Evolutionary conservation across 2,888 invertebrate genomes (phyloP), one percentile per base, ranked within the genome.

Genomic region (Macropis europaea): DNA sequence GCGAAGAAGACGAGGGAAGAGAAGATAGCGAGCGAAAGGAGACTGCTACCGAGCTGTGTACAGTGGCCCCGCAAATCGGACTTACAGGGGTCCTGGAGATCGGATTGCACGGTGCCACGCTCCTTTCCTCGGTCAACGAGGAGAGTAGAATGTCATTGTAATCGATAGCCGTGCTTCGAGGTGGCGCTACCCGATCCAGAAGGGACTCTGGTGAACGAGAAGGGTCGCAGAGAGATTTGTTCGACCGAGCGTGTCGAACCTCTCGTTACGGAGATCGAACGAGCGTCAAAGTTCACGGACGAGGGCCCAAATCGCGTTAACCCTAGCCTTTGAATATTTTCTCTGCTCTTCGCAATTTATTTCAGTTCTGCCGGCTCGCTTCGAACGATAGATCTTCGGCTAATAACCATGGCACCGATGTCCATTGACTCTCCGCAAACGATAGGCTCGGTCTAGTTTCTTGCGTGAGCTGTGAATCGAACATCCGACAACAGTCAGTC

Each of bases 11-110:
- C n/a, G 9, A 15, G 9, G 2, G 19, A 11, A 5, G 26, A 47
- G 50, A 36, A 38, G 61, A 38, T 61, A 47, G 34, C 42, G 26
- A 43, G 9, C n/a, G 40, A 59, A 59, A 43, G 22, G 32, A 61
- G 59, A 38, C 38, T 45, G 76, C 50, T 66, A 62, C 54, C 40
- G 57, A 66, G 64, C 26, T 53, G 15, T 3, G 22, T 43, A 17
- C 19, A 32, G 19, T n/a, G 7, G n/a, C 53, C 57, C 52, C 61
- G 72, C 68, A 57, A 68, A 57, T 62, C 62, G 72, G 43, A 40
- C 59, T 50, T 59, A 36, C 13, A 30, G 7, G 60, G 32, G 50
- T 28, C 28, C n/a, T 32, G 36, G 13, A 54, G 60, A 71, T 53
- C 68, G 28, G 40, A 60, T 68, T 48, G 34, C 59, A 26, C 30